phyloP scores from a whole-genome alignment of 2,888 invertebrate species.

The Dorcus parallelipipedus region DNA sequence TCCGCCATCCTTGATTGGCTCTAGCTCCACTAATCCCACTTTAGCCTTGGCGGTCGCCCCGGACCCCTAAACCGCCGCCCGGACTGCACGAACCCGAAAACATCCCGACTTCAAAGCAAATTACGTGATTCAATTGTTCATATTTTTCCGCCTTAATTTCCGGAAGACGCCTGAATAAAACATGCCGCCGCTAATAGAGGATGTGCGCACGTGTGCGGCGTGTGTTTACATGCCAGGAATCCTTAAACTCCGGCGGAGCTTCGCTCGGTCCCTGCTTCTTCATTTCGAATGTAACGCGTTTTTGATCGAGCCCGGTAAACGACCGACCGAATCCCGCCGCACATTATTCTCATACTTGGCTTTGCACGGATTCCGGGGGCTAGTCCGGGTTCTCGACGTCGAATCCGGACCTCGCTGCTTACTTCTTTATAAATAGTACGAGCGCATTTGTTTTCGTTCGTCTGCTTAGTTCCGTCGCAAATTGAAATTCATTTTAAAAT shows the following conservation, averaged over 20 bases:
- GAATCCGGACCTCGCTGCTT: constrained; percentile 24
- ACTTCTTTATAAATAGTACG: constrained; percentile 3
- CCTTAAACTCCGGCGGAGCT: constrained; percentile 36
- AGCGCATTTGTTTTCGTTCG: too few species aligned
- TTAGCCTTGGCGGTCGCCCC: constrained; percentile 63
- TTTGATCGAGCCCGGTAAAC: constrained; percentile 44
- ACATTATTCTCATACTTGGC: constrained; percentile 39
- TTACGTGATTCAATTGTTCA: constrained; percentile 2
- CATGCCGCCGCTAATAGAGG: background rate
- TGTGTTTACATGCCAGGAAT: constrained; percentile 30
- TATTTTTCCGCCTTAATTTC: too few species aligned
- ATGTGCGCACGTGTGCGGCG: constrained; percentile 2
- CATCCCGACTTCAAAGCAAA: constrained; percentile 17
- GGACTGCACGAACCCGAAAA: constrained; percentile 6
- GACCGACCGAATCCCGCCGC: constrained; percentile 32
- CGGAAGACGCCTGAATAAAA: too few species aligned
- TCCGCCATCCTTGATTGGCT: constrained; percentile 60
- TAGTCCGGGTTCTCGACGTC: constrained; percentile 34
- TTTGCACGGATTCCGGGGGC: constrained; percentile 35
- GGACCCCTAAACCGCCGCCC: constrained; percentile 54
- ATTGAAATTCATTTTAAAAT: too few species aligned
- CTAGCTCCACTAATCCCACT: constrained; percentile 68
- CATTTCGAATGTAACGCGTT: constrained; percentile 47
- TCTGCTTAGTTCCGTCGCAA: too few species aligned
- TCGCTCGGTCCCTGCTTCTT: constrained; percentile 41